Evolutionary conservation across 2,888 invertebrate genomes (phyloP), one percentile per base, ranked within the genome.

Genomic region (Melangyna quadrimaculata): DNA sequence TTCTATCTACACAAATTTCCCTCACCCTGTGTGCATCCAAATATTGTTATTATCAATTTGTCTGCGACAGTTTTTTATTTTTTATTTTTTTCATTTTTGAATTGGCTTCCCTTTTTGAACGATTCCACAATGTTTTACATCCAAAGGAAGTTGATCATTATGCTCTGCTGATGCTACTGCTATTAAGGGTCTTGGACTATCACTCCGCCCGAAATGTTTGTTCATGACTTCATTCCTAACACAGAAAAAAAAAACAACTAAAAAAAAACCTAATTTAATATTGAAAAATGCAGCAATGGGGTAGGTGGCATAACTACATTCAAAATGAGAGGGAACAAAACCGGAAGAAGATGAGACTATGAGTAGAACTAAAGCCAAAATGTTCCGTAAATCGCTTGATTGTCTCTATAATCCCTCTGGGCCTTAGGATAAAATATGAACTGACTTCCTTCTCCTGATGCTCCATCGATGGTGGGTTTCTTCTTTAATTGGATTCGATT

Each of bases 401-500:
- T 63, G 69, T 63, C 45, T 24, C 67, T 51, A n/a, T n/a, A n/a
- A 59, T 69, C 14, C 29, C 48, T 37, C 29, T 14, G 43, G 27
- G 22, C 2, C 45, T 24, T 14, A 19, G n/a, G 12, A 9, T 9
- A 12, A 55, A n/a, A 4, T n/a, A n/a, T 61, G n/a, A 19, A 29
- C 9, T 61, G 7, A 1, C 0, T 35, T 51, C 24, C 22, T 75
- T 63, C 53, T 78, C 22, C 45, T 40, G 17, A 55, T 61, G 43
- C 8, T 43, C 3, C 35, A n/a, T 14, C 1, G 45, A 45, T 45
- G 43, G 17, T 43, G 43, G 14, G 29, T 35, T 61, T 3, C 22
- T 40, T 59, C n/a, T 53, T 67, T 63, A 78, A 78, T 83, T 83
- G 82, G 82, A 82, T 82, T 78, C 78, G 73, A 82, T 73, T 82